phyloP scores from a whole-genome alignment of 2,113 vertebrate genomes.

The Coracopsis vasa region DNA sequence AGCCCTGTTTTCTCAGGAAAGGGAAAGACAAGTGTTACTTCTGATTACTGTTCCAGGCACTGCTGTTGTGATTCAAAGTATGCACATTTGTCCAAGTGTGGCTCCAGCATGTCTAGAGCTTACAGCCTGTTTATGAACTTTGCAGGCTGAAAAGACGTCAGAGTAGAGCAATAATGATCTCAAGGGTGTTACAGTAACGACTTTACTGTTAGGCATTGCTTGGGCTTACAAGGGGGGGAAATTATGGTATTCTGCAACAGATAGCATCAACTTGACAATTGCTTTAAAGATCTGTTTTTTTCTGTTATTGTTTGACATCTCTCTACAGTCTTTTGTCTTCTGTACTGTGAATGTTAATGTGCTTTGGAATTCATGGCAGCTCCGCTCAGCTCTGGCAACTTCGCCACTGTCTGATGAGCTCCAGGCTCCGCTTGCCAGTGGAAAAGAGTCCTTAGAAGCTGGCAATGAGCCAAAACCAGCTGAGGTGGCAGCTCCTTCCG shows the following conservation, averaged over 20 bases:
- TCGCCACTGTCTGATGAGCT: slow-evolving; percentile 88
- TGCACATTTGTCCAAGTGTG: rapidly evolving
- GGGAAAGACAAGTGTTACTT: neutral
- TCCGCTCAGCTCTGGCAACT: slow-evolving; percentile 87
- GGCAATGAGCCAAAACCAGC: slow-evolving; percentile 86
- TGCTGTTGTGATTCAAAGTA: neutral
- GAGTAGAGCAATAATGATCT: neutral
- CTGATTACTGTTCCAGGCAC: neutral
- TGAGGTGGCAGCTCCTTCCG: slow-evolving; percentile 69
- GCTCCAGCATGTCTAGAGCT: neutral
- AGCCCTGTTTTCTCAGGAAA: slow-evolving; percentile 26
- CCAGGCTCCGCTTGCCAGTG: slow-evolving; percentile 94
- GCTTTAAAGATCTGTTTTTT: neutral
- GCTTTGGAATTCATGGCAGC: slow-evolving; percentile 78
- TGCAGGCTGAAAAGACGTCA: neutral
- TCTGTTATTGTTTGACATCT: neutral
- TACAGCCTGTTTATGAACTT: neutral
- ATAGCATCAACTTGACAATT: neutral
- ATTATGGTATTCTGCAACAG: neutral
- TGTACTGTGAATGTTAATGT: slow-evolving; percentile 34
- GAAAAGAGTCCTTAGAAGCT: slow-evolving; percentile 90
- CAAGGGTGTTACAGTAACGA: neutral
- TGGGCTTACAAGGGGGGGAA: neutral
- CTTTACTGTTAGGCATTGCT: neutral
- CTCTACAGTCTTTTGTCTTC: slow-evolving; percentile 32